Conservation (phyloP, 2,888 invertebrate species). For the Dioctria linearis region DNA sequence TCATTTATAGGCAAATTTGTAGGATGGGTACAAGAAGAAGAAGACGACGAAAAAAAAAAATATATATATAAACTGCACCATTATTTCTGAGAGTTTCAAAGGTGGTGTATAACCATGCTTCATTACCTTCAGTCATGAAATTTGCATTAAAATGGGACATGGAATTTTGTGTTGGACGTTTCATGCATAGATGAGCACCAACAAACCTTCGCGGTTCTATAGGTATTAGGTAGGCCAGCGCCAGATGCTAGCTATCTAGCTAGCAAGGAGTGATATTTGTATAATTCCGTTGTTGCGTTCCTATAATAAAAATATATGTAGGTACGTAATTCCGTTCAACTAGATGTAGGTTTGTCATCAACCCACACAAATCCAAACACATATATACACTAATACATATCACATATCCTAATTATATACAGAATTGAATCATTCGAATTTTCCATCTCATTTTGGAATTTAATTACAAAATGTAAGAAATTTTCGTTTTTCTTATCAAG, state of each 20-base stretch:
- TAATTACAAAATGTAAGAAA: conserved; percentile 35
- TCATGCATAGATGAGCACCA: conserved; percentile 19
- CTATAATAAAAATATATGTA: background rate
- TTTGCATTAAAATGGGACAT: conserved; percentile 26
- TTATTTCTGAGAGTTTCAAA: background rate
- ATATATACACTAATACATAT: background rate
- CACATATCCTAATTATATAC: too few relatives aligned
- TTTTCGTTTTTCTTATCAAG: background rate
- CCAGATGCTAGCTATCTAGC: background rate
- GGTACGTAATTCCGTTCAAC: background rate
- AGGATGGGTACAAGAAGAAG: too few relatives aligned
- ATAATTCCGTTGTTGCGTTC: background rate
- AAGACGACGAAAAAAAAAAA: too few relatives aligned
- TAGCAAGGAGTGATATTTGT: background rate
- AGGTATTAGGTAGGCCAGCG: too few relatives aligned
- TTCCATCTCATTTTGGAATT: conserved; percentile 12
- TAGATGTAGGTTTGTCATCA: background rate
- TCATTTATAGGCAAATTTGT: too few relatives aligned
- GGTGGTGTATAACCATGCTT: background rate
- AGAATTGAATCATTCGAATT: background rate
- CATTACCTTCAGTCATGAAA: conserved; percentile 14
- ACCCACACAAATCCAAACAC: background rate
- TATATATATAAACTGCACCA: too few relatives aligned
- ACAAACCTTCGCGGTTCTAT: too few relatives aligned
- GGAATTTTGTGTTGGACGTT: background rate